Evolutionary conservation across 2,888 invertebrate genomes (phyloP), one percentile per base, ranked within the genome.

Genomic region (Quadriops clusia): DNA sequence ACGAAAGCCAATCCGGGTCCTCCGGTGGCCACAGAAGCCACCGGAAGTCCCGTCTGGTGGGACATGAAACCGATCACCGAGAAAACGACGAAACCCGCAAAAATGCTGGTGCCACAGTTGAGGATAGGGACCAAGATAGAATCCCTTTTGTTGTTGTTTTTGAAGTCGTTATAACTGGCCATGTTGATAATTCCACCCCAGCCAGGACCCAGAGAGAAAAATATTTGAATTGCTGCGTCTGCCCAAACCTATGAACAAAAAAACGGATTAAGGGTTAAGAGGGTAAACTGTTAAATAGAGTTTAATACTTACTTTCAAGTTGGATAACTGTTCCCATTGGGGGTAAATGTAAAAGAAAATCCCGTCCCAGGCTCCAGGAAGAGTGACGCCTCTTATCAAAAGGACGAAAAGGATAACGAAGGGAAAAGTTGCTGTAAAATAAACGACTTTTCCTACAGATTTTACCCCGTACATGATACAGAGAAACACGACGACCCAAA

Each of bases 201-300:
- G 4, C 85, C 85, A 1, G 85, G 83, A 2, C 90, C 90, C 10
- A 91, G 72, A 0, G 90, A 89, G 54, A 80, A 91, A 60, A 91
- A 89, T 41, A 91, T 80, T 61, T 91, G 90, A n/a, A 86, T 77
- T 0, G 87, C 86, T 1, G 91, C 91, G 56, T 90, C 89, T 1
- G 83, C 79, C 91, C 91, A 91, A 3, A 90, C 80, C 84, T 84
- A 48, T 21, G 42, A 45, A 38, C 43, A 41, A 28, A 12, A 10
- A 32, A 7, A 12, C 4, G 7, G 31, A 25, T 22, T 24, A 12
- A 27, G 21, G 12, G 8, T 31, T 10, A 31, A 30, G 9, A 30
- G 30, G 17, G n/a, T n/a, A 14, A 14, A n/a, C 17, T 27, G 9
- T 14, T 27, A 3, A 27, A 27, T 7, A 11, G 8, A 3, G 9